Base-by-base conservation (phyloP, 2,113 vertebrate species). In the Amphiprion ocellaris region DNA sequence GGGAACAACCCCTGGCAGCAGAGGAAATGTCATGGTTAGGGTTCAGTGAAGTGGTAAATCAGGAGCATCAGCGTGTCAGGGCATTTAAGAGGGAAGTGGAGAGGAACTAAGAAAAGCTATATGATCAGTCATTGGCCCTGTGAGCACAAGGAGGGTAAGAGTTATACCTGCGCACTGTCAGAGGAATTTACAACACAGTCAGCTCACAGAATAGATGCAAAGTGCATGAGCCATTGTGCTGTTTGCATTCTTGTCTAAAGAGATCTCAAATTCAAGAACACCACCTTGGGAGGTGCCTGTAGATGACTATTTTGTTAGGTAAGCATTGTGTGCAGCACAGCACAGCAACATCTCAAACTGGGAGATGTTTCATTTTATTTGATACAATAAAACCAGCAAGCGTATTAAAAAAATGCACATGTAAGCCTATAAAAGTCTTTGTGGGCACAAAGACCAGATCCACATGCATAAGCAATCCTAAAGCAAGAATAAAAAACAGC, bases 11-110 rank as follows among this genome's bases (percentile, higher is more conserved):
- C 73, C 90, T 90, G 77, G 87, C 89, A 88, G 86, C 80, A 77
- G 81, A 90, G 90, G 89, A 93, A 92, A 93, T 93, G 87, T 90
- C 90, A 88, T 81, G 88, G 88, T 90, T 90, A 86, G 90, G 86
- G 90, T 92, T 93, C 91, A 92, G 89, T 87, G 87, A 91, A 93
- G 91, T 92, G 90, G 87, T 78, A 92, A 94, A 92, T 92, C 90
- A 89, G 88, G 83, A 92, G 84, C 89, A 92, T 92, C 91, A 88
- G 91, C 77, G 71, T 90, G 87, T 92, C 88, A 87, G 91, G 81
- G 83, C 85, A 67, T 94, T 93, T 92, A 91, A 86, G 89, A 81
- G 50, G 77, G 86, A 92, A 85, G 79, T 76, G 83, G 77, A 87
- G 89, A 92, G 77, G 84, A 90, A 93, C 82, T 82, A 76, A 92